Base-by-base conservation (phyloP, 1,140 invertebrate genomes). In the Drosophila arawakana region DNA sequence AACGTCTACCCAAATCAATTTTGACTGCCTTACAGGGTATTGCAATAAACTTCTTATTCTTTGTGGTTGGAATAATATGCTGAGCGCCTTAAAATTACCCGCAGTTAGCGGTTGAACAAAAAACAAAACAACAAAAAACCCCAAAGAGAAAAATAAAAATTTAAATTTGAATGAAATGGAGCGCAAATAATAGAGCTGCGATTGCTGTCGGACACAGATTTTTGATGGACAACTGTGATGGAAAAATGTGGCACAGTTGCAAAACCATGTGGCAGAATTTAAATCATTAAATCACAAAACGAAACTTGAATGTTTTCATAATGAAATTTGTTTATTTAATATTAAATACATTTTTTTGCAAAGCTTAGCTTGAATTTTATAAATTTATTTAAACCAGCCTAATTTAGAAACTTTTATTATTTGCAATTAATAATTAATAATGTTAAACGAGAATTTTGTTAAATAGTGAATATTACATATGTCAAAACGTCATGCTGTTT, bases 1-100 rank as follows among this genome's bases (percentile, higher is more conserved):
- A 21, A 21, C 1, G 18, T 21, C 1, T 21, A 21, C 18, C 18
- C 18, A 21, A 21, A 21, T 21, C 18, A 21, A 21, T 1, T 2
- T 21, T 21, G 18, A 2, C 18, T 21, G 18, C 18, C 41, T 43
- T 37, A 15, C 50, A 54, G 50, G 34, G 50, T 54, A 54, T 35
- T 3, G 9, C 1, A n/a, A 44, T 41, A 30, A 67, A 73, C 35
- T 67, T 59, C 50, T 50, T 7, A 66, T 11, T 46, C 15, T 39
- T 62, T 62, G 47, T 60, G 30, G 41, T 37, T 43, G 39, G 18
- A 39, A 25, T 21, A 49, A 47, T 41, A 54, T 66, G 18, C 41
- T 57, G 65, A 60, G 35, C 49, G 65, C 41, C 49, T 49, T 39
- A 44, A 68, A 61, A 73, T 73, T 73, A 65, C 49, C 49, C 65